Evolutionary conservation across 2,888 invertebrate species (phyloP), one percentile per base, ranked within the genome.

Genomic region (Lamproptera curius): DNA sequence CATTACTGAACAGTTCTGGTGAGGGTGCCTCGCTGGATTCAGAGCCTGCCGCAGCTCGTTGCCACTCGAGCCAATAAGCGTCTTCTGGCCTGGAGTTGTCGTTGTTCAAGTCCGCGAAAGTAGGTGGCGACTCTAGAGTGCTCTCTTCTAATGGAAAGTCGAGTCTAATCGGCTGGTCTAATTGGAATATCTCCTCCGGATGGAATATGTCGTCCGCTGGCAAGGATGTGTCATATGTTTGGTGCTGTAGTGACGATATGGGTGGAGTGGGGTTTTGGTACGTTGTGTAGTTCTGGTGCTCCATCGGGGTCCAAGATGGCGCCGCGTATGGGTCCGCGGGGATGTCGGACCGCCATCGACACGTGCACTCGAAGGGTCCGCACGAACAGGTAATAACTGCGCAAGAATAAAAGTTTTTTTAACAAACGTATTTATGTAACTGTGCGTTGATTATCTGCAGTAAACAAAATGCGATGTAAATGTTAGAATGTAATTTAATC

Each of bases 181-280:
- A 74, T 68, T 93, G 93, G 74, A 94, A 94, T 54, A 94, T 93
- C 72, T 94, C 93, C 65, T 93, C 93, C 0, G 94, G 93, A 65
- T 93, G 93, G 68, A 93, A 93, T 16, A 93, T 84, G 62, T 94
- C 93, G 34, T 90, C 89, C 0, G 90, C 85, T 37, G 91, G 90
- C 16, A 92, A 81, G 0, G 89, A 77, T 0, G 92, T 91, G 60
- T 92, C 92, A 77, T 90, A 91, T 15, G 87, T 77, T 31, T 84
- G 83, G 46, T 52, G 76, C 51, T 61, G 80, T 46, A 79, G 82
- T 6, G 86, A 65, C 8, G 78, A 73, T 2, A 73, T 63, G 13
- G 73, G 64, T 1, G 68, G 69, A 1, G 61, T 61, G 13, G 71
- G 65, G 0, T 75, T 70, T 42, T 65, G 68, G 75, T 84, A 76